Evolutionary conservation across 2,797 vertebrate genomes (phyloP).

Genomic region (Distichodus sexfasciatus): DNA sequence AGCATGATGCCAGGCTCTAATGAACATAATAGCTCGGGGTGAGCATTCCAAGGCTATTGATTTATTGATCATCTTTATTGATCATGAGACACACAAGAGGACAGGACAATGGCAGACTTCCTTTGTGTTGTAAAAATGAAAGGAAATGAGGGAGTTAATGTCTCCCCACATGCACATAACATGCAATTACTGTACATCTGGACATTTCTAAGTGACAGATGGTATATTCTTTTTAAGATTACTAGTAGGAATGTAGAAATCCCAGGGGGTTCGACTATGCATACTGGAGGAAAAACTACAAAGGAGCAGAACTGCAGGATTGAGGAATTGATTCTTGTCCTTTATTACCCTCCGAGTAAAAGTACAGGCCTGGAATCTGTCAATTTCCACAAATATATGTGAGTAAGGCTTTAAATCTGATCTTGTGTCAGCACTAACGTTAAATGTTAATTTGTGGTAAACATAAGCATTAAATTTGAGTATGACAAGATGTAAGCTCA

Average conservation of each 20-base stretch:
- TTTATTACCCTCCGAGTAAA: no score
- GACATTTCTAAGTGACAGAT: not conserved
- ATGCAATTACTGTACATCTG: slow-evolving; percentile 22
- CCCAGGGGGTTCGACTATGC: no score
- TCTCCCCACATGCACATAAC: not conserved
- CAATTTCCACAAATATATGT: no score
- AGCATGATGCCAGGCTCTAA: not conserved
- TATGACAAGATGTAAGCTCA: not conserved
- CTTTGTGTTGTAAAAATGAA: slow-evolving; percentile 31
- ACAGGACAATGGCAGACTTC: not conserved
- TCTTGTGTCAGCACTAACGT: no score
- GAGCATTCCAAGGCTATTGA: slow-evolving; percentile 6
- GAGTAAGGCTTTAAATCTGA: no score
- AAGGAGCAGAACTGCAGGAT: no score
- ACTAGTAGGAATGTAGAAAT: no score
- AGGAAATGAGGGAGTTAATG: slow-evolving; percentile 6
- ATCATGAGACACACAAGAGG: not conserved
- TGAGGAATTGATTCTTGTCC: no score
- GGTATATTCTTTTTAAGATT: slow-evolving; percentile 2
- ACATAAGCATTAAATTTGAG: not conserved
- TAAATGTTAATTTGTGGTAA: no score
- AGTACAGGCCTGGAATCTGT: no score
- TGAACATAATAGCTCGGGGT: not conserved
- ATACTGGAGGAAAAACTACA: no score
- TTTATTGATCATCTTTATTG: slow-evolving; percentile 25